Conservation (phyloP, 1,140 invertebrate species). For the Chrysomallon squamiferum region DNA sequence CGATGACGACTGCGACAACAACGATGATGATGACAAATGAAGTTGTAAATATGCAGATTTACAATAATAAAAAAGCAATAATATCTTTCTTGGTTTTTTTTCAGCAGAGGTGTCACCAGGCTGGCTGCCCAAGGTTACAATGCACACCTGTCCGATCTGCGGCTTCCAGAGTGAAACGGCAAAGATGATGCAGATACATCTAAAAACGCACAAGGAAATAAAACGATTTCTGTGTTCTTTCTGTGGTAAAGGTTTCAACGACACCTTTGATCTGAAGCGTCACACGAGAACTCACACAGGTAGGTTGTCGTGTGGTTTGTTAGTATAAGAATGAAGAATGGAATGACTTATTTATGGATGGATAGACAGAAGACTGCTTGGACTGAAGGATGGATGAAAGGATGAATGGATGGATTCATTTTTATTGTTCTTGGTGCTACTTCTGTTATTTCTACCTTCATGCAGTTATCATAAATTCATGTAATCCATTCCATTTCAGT, state of each 20-base stretch:
- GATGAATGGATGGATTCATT: background rate
- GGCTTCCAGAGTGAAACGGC: constrained; percentile 93
- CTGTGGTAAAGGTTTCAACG: constrained; percentile 99
- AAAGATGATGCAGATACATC: constrained; percentile 94
- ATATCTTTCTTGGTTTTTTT: too few species aligned
- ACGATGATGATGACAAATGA: too few species aligned
- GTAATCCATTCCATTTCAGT: background rate
- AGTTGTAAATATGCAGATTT: too few species aligned
- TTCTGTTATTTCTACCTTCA: too few species aligned
- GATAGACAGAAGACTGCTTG: too few species aligned
- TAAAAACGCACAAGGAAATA: constrained; percentile 98
- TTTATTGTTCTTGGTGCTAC: too few species aligned
- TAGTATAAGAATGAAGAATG: background rate
- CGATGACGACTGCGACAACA: too few species aligned
- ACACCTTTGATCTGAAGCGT: constrained; percentile 98
- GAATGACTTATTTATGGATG: background rate
- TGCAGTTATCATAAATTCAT: background rate
- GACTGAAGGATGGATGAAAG: too few species aligned
- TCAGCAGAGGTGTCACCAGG: too few species aligned
- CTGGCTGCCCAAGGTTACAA: constrained; percentile 1
- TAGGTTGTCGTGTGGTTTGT: constrained; percentile 51
- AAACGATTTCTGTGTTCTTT: constrained; percentile 98
- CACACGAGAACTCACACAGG: constrained; percentile 98
- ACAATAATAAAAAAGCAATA: too few species aligned
- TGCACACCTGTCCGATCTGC: constrained; percentile 82